Percentiles rank a stretch among this genome's conserved stretches.
These are phyloP conservation scores for Aphelenchoides besseyi DNA, from an alignment of 1,140 invertebrate genomes.

Conservation along the genomic window DNA sequence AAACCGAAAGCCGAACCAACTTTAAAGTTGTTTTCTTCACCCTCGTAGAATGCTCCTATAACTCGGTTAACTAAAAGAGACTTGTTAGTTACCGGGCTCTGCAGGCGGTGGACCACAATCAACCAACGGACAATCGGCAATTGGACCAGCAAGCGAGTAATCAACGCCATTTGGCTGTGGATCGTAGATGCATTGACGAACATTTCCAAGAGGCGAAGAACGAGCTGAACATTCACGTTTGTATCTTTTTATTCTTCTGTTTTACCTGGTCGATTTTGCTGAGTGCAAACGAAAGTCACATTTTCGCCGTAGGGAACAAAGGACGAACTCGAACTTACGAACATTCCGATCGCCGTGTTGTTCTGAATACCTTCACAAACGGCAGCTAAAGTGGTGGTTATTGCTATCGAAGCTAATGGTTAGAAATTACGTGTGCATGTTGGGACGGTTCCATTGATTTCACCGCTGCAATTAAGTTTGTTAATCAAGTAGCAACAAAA, in stretches of 20 bases:
- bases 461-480: too few species aligned
- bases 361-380: slow-evolving; percentile 54
- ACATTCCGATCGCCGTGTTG: slow-evolving; percentile 52
- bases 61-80: slow-evolving; percentile 13
- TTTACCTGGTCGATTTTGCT: slow-evolving; percentile 54
- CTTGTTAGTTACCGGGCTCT: slow-evolving; percentile 38
- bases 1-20: slow-evolving; percentile 76
- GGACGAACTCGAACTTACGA: slow-evolving; percentile 50
- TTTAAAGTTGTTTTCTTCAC: slow-evolving; percentile 78
- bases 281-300: slow-evolving; percentile 52
- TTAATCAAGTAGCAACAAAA: too few species aligned
- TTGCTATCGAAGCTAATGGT: background rate
- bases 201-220: slow-evolving; percentile 70
- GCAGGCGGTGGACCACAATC: slow-evolving; percentile 60
- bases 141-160: slow-evolving; percentile 83
- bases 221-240: slow-evolving; percentile 15
- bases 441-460: slow-evolving; percentile 83
- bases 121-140: slow-evolving; percentile 68
- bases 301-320: slow-evolving; percentile 57
- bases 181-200: slow-evolving; percentile 91
- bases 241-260: background rate
- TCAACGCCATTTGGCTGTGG: slow-evolving; percentile 80
- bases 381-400: slow-evolving; percentile 48
- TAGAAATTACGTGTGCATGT: slow-evolving; percentile 70
- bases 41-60: slow-evolving; percentile 85